Evolutionary conservation across 2,888 invertebrate species (phyloP), one percentile per base, ranked within the genome.

Genomic region (Amphimallon solstitiale): DNA sequence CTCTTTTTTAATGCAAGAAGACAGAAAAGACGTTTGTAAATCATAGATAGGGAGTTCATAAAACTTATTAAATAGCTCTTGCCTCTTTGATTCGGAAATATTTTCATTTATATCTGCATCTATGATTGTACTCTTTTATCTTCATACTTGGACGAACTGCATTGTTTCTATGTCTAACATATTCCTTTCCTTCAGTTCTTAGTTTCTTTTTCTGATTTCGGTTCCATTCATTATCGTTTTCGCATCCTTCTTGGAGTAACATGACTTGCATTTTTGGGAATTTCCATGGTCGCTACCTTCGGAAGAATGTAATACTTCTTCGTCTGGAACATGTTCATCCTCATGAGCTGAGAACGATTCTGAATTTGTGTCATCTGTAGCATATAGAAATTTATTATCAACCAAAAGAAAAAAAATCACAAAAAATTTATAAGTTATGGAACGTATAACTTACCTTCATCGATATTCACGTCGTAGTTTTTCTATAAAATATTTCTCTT

Each of bases 1-100:
- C 6, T 23, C 23, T 23, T 23, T 40, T 40, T 40, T 40, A 40
- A 40, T 40, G 40, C 40, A 40, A n/a, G 40, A 40, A 40, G 40
- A 40, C 40, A 40, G 40, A 40, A 40, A 40, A 40, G 40, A 40
- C 7, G 40, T 40, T 23, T 23, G 23, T 2, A 23, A 23, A 23
- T 23, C 23, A 23, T 23, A 23, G 5, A n/a, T 4, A 23, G 23
- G 23, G 3, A 23, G 23, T 23, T 23, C 5, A 23, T 23, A 23
- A 23, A 23, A 23, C 3, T 23, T 23, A 23, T 23, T 23, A 23
- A 23, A 23, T 23, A 23, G 23, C 23, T 23, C 23, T 23, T 23
- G 23, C 23, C 23, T 23, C 3, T 23, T 5, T 23, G 23, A 2
- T 23, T 23, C 23, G 23, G 23, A 23, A 23, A 23, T 5, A 5